These are phyloP conservation scores for Tadarida brasiliensis DNA, from an alignment of 2,797 vertebrate species.

Conservation along the genomic window DNA sequence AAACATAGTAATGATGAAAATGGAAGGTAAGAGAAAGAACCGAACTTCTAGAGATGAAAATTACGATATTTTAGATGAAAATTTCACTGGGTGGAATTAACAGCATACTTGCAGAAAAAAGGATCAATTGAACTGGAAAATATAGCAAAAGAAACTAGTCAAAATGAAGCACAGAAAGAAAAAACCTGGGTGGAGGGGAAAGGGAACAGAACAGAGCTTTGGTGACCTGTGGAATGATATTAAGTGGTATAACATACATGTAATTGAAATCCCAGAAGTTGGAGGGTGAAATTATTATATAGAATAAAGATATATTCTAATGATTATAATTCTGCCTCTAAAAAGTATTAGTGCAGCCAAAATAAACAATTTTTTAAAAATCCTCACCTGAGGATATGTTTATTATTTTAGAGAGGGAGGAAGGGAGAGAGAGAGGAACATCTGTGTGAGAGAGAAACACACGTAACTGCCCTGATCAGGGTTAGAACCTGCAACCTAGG, in stretches of 20 bases:
- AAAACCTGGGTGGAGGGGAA: neutral
- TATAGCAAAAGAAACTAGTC: neutral
- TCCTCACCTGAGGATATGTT: neutral
- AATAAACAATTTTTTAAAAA: neutral
- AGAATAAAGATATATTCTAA: neutral
- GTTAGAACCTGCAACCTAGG: neutral
- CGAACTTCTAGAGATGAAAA: neutral
- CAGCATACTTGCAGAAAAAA: neutral
- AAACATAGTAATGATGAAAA: constrained; percentile 4
- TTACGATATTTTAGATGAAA: constrained; percentile 52
- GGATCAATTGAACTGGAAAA: neutral
- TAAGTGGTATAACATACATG: neutral
- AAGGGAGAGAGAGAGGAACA: neutral
- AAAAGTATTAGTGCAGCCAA: neutral
- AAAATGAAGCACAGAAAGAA: neutral
- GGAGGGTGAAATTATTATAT: neutral
- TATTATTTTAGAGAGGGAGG: neutral
- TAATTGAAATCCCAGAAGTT: neutral
- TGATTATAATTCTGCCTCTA: neutral
- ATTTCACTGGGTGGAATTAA: neutral
- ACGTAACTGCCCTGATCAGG: neutral
- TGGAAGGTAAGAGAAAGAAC: neutral
- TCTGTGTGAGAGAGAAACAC: neutral
- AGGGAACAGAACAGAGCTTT: neutral
- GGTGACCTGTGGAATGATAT: neutral